phyloP scores from a whole-genome alignment of 2,888 invertebrate species.

The Leptinotarsa peninsularis region DNA sequence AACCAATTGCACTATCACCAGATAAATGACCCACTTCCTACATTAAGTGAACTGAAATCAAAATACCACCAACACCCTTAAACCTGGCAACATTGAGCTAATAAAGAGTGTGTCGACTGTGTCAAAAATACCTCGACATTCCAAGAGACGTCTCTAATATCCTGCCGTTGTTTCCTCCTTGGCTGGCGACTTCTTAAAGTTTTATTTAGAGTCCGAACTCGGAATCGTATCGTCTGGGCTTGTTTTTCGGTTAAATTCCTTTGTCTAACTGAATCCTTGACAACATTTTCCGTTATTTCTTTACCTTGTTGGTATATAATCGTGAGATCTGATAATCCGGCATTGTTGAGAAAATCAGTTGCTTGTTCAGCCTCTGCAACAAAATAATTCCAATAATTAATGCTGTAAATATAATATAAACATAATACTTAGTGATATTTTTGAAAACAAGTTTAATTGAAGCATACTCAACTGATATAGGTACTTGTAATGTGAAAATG shows the following conservation, averaged over 20 bases:
- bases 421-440: too few species aligned
- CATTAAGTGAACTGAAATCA: slow-evolving; percentile 12
- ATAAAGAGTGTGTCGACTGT: slow-evolving; percentile 19
- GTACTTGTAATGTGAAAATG: too few species aligned
- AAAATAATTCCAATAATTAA: slow-evolving; percentile 9
- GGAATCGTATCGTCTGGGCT: slow-evolving; percentile 80
- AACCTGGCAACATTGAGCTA: slow-evolving; percentile 31
- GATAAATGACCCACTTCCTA: slow-evolving; percentile 16
- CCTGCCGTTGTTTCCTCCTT: slow-evolving; percentile 71
- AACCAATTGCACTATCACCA: background rate
- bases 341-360: slow-evolving; percentile 80
- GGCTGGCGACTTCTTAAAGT: slow-evolving; percentile 77
- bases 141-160: slow-evolving; percentile 86
- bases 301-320: slow-evolving; percentile 78
- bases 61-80: slow-evolving; percentile 8
- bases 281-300: slow-evolving; percentile 75
- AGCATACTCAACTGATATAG: too few species aligned
- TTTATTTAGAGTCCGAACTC: slow-evolving; percentile 81
- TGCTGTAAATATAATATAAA: background rate
- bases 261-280: slow-evolving; percentile 71
- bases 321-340: slow-evolving; percentile 78
- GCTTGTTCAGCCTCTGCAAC: slow-evolving; percentile 80
- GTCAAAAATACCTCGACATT: slow-evolving; percentile 76
- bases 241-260: slow-evolving; percentile 77
- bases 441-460: too few species aligned